phyloP scores from a whole-genome alignment of 1,140 invertebrate genomes.

The Tetragnatha versicolor region DNA sequence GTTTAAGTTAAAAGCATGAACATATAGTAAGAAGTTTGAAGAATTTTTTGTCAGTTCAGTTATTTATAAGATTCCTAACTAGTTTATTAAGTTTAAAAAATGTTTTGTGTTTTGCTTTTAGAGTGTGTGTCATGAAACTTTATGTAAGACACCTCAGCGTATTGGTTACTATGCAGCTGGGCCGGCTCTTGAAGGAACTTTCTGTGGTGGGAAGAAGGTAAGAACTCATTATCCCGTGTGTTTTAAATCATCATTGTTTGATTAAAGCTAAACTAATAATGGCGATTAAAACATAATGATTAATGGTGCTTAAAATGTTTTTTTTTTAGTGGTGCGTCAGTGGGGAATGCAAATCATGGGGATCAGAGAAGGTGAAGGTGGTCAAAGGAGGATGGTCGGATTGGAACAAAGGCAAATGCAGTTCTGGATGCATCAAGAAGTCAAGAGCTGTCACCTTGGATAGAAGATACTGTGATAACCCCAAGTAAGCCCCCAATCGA shows the following conservation, averaged over 20 bases:
- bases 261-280: no score
- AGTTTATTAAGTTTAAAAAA: no score
- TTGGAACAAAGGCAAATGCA: conserved; percentile 71
- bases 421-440: conserved; percentile 72
- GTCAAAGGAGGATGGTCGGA: conserved; percentile 70
- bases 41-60: no score
- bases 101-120: neutral
- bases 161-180: conserved; percentile 78
- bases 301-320: neutral
- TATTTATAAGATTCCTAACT: no score
- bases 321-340: conserved; percentile 70
- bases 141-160: conserved; percentile 77
- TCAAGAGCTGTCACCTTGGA: conserved; percentile 65
- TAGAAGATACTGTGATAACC: conserved; percentile 68
- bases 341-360: conserved; percentile 63
- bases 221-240: no score
- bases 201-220: conserved; percentile 76
- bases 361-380: conserved; percentile 60
- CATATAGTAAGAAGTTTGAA: no score
- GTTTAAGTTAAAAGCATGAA: no score
- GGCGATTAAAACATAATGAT: neutral
- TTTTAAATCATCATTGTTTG: neutral
- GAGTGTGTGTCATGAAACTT: conserved; percentile 50
- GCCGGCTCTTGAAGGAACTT: conserved; percentile 81
- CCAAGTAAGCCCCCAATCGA: conserved; percentile 58